Percentiles rank a stretch among this genome's conserved stretches.
These are phyloP conservation scores for Drosophila eohydei DNA, from an alignment of 2,888 invertebrate genomes.

Conservation along the genomic window DNA sequence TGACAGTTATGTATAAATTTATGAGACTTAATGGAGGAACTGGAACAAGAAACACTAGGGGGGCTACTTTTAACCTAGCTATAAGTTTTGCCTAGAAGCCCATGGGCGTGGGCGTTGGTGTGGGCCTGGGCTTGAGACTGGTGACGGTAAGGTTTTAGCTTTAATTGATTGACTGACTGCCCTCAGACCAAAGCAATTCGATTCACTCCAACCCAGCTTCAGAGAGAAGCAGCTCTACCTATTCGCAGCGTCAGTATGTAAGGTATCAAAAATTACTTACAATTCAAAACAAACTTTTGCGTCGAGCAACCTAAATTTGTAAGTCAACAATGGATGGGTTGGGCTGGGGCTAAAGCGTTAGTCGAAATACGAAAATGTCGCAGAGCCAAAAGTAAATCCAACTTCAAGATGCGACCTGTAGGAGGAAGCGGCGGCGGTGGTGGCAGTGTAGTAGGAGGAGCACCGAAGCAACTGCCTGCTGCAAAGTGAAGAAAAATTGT, in stretches of 20 bases:
- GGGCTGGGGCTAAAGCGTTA: conserved; percentile 55
- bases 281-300: conserved; percentile 79
- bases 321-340: conserved; percentile 69
- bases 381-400: conserved; percentile 70
- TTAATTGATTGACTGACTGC: conserved; percentile 73
- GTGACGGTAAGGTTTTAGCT: conserved; percentile 33
- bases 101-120: conserved; percentile 24
- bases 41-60: conserved; percentile 45
- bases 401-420: conserved; percentile 25
- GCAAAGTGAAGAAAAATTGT: conserved; percentile 80
- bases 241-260: conserved; percentile 59
- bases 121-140: background rate
- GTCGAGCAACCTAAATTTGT: conserved; percentile 78
- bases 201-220: background rate
- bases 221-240: conserved; percentile 51
- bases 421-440: background rate
- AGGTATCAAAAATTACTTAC: conserved; percentile 80
- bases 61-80: conserved; percentile 11
- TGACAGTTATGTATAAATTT: conserved; percentile 81
- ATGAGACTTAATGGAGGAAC: conserved; percentile 76
- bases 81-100: conserved; percentile 39
- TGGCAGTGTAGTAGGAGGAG: background rate
- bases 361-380: conserved; percentile 77
- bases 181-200: conserved; percentile 22
- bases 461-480: conserved; percentile 46